Conservation (phyloP, 2,888 invertebrate species). For the Tromatobia lineatoria region DNA sequence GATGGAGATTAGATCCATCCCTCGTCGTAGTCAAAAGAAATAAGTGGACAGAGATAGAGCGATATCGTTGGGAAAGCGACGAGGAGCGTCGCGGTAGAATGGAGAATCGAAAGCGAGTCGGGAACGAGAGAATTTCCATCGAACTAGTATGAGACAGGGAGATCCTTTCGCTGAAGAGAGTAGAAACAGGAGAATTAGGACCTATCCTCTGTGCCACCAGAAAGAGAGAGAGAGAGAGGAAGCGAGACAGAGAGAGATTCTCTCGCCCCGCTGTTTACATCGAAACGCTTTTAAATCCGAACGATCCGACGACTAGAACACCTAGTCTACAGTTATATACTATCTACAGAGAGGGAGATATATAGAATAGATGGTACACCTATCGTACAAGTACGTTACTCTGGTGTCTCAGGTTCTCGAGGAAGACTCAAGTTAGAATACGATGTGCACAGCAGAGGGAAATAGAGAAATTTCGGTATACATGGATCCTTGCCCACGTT, state of each 20-base stretch:
- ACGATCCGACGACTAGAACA: constrained; percentile 38
- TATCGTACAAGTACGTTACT: constrained; percentile 43
- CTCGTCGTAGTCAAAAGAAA: constrained; percentile 69
- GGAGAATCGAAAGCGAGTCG: constrained; percentile 21
- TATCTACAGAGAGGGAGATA: background rate
- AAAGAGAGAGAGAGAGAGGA: constrained; percentile 21
- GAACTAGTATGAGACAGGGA: constrained; percentile 33
- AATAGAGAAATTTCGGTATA: constrained; percentile 66
- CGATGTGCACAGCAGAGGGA: constrained; percentile 10
- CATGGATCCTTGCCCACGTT: constrained; percentile 50
- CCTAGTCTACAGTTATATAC: constrained; percentile 16
- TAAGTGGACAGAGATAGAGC: constrained; percentile 44
- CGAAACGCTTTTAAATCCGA: constrained; percentile 81
- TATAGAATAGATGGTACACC: constrained; percentile 28
- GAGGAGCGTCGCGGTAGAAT: constrained; percentile 18
- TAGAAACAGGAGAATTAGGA: constrained; percentile 67
- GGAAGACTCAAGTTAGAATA: constrained; percentile 21
- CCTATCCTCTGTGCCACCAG: constrained; percentile 55
- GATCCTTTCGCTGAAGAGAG: constrained; percentile 16
- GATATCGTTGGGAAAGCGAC: constrained; percentile 22
- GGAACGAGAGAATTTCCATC: constrained; percentile 46
- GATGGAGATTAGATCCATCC: constrained; percentile 20
- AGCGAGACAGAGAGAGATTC: constrained; percentile 28
- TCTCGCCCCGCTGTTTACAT: constrained; percentile 76
- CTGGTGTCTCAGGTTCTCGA: constrained; percentile 60